Evolutionary conservation across 1,140 invertebrate species (phyloP).

Genomic region (Scaptomyza pallida): DNA sequence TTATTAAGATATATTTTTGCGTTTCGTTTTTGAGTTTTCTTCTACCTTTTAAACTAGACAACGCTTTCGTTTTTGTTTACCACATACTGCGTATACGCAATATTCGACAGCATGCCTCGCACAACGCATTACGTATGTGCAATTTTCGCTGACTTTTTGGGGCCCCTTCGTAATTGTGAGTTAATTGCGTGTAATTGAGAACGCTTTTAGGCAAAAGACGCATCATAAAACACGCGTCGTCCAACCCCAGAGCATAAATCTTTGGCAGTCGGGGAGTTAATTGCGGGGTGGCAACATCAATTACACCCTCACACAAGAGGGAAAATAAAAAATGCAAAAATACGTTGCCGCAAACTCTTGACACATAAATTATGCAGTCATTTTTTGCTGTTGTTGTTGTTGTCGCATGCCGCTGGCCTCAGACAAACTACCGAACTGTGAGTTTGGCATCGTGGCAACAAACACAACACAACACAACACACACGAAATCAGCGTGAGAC

Average conservation of each 20-base stretch:
- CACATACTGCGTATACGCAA: conserved; percentile 16
- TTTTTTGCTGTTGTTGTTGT: conserved; percentile 56
- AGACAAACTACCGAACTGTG: conserved; percentile 23
- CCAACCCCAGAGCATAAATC: conserved; percentile 60
- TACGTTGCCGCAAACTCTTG: conserved; percentile 59
- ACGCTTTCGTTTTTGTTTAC: too few relatives aligned
- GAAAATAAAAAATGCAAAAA: conserved; percentile 9
- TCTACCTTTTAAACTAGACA: too few relatives aligned
- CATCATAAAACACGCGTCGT: conserved; percentile 56
- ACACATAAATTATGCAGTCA: conserved; percentile 77
- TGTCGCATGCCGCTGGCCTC: conserved; percentile 1
- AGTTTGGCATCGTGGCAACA: conserved; percentile 23
- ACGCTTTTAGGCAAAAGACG: conserved; percentile 55
- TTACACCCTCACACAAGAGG: conserved; percentile 46
- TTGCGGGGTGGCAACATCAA: conserved; percentile 70
- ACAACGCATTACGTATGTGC: conserved; percentile 14
- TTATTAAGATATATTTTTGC: conserved; percentile 26
- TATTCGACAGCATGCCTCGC: not conserved
- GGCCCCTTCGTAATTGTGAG: conserved; percentile 50
- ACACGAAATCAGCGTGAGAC: conserved; percentile 40
- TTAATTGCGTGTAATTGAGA: conserved; percentile 74
- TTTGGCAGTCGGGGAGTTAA: conserved; percentile 55
- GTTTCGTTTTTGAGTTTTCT: not conserved
- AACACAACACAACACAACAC: conserved; percentile 8
- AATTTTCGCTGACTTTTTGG: conserved; percentile 17